Evolutionary conservation across 2,797 vertebrate species (phyloP).

Genomic region (Coluber constrictor): DNA sequence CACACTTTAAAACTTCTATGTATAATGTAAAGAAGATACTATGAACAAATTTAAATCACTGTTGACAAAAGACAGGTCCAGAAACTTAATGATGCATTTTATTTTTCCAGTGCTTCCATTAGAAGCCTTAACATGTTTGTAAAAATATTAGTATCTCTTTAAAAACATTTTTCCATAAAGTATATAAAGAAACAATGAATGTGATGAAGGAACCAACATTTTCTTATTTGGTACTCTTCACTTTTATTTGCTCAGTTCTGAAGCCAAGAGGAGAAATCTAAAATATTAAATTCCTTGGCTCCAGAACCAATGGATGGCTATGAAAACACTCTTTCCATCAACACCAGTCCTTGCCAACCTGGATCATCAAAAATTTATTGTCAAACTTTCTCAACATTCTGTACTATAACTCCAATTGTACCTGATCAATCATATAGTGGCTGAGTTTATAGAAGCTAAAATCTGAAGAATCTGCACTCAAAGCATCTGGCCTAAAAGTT

Average conservation of each 20-base stretch:
- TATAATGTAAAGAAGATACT: slow-evolving; percentile 1
- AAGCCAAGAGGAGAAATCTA: neutral
- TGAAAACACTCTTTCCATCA: neutral
- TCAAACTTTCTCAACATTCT: neutral
- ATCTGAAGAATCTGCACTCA: neutral
- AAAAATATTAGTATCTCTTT: neutral
- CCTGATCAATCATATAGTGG: neutral
- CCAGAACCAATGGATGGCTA: too few species aligned
- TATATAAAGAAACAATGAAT: neutral
- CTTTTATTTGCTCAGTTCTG: neutral
- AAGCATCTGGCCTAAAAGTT: neutral
- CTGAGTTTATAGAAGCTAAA: neutral
- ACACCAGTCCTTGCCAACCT: neutral
- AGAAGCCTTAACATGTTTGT: neutral
- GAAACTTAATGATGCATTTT: neutral
- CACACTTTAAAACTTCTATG: neutral
- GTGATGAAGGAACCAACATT: neutral
- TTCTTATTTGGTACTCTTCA: neutral
- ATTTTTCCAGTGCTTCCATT: neutral
- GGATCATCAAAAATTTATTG: neutral
- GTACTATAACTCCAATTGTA: too few species aligned
- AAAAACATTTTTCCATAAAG: neutral
- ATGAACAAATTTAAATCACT: neutral
- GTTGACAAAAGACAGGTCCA: neutral
- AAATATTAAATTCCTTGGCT: too few species aligned